Evolutionary conservation across 2,888 invertebrate species (phyloP), one percentile per base, ranked within the genome.

Genomic region (Agrypnus murinus): DNA sequence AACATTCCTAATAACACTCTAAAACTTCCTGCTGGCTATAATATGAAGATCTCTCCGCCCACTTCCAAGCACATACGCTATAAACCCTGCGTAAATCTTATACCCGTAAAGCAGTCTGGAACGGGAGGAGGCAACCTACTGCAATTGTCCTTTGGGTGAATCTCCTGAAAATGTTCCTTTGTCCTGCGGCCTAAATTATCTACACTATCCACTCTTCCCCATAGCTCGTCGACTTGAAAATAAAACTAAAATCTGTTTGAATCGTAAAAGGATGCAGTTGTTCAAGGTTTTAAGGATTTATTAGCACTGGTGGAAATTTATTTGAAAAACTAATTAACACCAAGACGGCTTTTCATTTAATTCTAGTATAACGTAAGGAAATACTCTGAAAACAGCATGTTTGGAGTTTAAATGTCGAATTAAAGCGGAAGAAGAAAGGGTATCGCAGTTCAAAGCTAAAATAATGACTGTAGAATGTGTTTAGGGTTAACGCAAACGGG

Each of bases 141-240:
- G 63, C 63, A 64, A 69, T 57, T 50, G 69, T 69, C 63, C 57
- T 57, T 31, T 65, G 73, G 74, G 75, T 73, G 77, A 77, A 75
- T 70, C 75, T 63, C 74, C 77, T 70, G 65, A 50, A 76, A 75
- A 75, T 72, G 57, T 63, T 65, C 72, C 77, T 76, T 77, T 77
- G 77, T 77, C 59, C 71, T 59, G 38, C 57, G 69, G 9, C 73
- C 71, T 32, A 43, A 69, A 63, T 69, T 62, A 69, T 65, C 57
- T 45, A n/a, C 40, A 43, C 17, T 53, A 48, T 53, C 53, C 34
- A 50, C 53, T 12, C 53, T 25, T 10, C n/a, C 31, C 12, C 31
- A 25, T 7, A 32, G 50, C 31, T 50, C 50, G 50, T 38, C 40
- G 40, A 53, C 15, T 64, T n/a, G 38, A 50, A 40, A 50, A 38